phyloP scores from a whole-genome alignment of 2,113 vertebrate species.

The Corvus cornix region DNA sequence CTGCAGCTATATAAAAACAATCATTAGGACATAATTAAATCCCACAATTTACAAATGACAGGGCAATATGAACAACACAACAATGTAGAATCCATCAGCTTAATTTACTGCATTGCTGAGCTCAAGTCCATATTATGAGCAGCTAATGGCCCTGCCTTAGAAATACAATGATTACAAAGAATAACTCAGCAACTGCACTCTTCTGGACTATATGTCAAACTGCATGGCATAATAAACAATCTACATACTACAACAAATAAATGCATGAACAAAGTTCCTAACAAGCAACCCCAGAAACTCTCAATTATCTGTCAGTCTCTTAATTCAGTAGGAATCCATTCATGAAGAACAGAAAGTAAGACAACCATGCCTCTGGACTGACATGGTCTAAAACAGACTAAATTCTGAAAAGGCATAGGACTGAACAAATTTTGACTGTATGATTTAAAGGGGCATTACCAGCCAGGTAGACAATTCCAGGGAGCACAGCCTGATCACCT shows the following conservation, averaged over 20 bases:
- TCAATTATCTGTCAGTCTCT: neutral
- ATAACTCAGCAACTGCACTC: neutral
- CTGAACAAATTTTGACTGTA: neutral
- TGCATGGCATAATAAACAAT: neutral
- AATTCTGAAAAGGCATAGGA: neutral
- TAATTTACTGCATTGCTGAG: neutral
- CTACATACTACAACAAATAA: neutral
- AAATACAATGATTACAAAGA: neutral
- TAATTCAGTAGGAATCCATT: neutral
- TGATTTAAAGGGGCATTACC: neutral
- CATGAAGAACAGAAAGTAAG: neutral
- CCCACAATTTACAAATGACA: neutral
- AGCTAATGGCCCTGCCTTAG: neutral
- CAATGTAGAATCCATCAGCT: neutral
- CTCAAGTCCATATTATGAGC: neutral
- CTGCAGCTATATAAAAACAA: neutral
- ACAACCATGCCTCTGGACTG: neutral
- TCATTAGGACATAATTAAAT: neutral
- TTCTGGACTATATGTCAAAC: neutral
- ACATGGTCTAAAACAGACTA: neutral
- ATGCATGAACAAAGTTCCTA: neutral
- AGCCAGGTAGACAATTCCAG: neutral
- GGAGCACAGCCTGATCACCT: neutral
- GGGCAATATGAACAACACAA: neutral
- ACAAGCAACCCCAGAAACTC: neutral